These are phyloP conservation scores for Micrasema longulum DNA, from an alignment of 1,140 invertebrate genomes.

Conservation along the genomic window DNA sequence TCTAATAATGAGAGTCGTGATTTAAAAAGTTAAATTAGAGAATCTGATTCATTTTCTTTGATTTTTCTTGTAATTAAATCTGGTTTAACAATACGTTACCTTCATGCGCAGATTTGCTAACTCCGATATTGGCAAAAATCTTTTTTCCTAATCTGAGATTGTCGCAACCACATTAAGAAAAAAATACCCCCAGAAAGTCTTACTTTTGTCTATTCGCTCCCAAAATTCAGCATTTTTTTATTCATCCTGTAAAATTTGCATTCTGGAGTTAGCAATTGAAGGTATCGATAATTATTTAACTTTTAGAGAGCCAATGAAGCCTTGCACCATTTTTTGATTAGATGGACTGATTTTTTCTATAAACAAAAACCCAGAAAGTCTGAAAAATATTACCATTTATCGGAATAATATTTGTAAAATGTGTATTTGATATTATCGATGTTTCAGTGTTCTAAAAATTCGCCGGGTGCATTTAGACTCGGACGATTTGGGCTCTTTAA, in stretches of 20 bases:
- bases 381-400: background rate
- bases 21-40: background rate
- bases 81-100: background rate
- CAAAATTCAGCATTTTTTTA: background rate
- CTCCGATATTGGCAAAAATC: background rate
- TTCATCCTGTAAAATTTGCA: background rate
- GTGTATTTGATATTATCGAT: conserved; percentile 3
- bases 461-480: too few species aligned
- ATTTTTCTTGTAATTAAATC: background rate
- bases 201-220: background rate
- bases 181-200: background rate
- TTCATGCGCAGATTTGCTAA: background rate
- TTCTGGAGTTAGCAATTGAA: background rate
- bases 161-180: background rate
- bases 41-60: background rate
- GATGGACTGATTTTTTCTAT: background rate
- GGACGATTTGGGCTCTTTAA: too few species aligned
- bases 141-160: background rate
- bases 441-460: background rate
- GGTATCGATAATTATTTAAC: too few species aligned
- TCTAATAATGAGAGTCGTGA: background rate
- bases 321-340: background rate
- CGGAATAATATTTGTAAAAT: background rate
- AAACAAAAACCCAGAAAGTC: background rate
- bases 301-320: too few species aligned